Percentiles rank a stretch among this genome's conserved stretches.
Evolutionary conservation across 2,888 invertebrate species (phyloP).

Genomic region (Oscheius sp.): DNA sequence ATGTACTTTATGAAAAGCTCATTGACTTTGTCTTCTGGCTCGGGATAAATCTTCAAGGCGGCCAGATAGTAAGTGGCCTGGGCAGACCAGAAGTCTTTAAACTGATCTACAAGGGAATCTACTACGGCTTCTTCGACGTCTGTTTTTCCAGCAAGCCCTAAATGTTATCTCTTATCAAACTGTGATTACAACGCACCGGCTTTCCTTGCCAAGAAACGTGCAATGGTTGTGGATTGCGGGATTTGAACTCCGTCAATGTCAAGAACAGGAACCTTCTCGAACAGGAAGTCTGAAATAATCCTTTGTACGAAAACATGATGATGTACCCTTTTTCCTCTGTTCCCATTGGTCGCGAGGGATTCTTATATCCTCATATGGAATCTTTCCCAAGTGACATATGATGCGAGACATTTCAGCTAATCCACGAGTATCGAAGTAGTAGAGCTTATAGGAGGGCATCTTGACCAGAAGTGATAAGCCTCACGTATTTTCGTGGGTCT

Average conservation of each 20-base stretch:
- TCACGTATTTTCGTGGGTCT: too few relatives aligned
- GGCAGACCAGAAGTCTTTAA: constrained; percentile 50
- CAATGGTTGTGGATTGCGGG: constrained; percentile 54
- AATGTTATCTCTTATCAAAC: neutral
- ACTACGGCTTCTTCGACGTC: constrained; percentile 48
- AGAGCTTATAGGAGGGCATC: constrained; percentile 18
- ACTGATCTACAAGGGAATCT: constrained; percentile 50
- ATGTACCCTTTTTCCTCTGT: constrained; percentile 9
- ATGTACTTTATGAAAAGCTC: constrained; percentile 23
- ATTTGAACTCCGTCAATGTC: constrained; percentile 51
- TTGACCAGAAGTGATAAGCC: neutral
- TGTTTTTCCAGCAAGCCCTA: constrained; percentile 48
- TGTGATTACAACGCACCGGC: constrained; percentile 39
- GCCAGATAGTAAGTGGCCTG: constrained; percentile 43
- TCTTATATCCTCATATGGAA: constrained; percentile 31
- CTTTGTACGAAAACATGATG: neutral
- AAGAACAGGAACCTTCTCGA: constrained; percentile 54
- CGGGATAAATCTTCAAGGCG: constrained; percentile 37
- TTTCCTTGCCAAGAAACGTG: constrained; percentile 50
- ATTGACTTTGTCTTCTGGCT: neutral
- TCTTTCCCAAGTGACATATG: constrained; percentile 18
- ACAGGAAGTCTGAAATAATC: constrained; percentile 42
- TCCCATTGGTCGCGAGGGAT: constrained; percentile 16
- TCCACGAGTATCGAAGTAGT: constrained; percentile 25
- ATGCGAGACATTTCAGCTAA: constrained; percentile 13